phyloP scores from a whole-genome alignment of 2,888 invertebrate genomes.

The Augiades crinisus region DNA sequence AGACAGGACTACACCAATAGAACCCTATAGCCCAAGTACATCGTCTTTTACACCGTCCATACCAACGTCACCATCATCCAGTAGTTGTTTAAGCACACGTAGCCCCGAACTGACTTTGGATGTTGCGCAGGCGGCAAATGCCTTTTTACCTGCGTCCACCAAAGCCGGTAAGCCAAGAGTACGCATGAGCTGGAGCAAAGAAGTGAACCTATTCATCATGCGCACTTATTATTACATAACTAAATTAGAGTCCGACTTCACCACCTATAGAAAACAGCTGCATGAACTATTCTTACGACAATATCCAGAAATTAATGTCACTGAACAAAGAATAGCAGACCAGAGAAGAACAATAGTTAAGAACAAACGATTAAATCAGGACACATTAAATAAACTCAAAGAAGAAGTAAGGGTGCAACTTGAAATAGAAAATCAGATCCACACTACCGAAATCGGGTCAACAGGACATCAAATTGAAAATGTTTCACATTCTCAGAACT shows the following conservation, averaged over 20 bases:
- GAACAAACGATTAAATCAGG: slow-evolving; percentile 14
- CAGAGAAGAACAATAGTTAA: slow-evolving; percentile 28
- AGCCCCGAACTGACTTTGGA: slow-evolving; percentile 10
- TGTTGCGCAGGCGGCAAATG: slow-evolving; percentile 27
- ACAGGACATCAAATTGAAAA: neutral
- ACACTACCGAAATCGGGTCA: neutral
- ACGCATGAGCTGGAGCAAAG: slow-evolving; percentile 11
- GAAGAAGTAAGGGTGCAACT: neutral
- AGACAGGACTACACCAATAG: neutral
- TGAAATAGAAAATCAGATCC: neutral
- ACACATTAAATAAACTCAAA: neutral
- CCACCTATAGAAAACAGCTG: neutral
- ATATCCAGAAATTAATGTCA: slow-evolving; percentile 9
- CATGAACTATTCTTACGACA: neutral
- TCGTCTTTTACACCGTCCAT: neutral
- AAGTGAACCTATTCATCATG: slow-evolving; percentile 15
- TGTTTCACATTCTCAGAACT: slow-evolving; percentile 25
- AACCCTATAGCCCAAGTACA: neutral
- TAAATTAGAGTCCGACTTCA: slow-evolving; percentile 9
- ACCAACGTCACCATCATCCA: neutral
- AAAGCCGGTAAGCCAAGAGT: slow-evolving; percentile 25
- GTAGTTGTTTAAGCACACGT: neutral
- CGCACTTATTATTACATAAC: slow-evolving; percentile 11
- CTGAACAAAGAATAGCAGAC: slow-evolving; percentile 30
- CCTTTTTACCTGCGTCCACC: slow-evolving; percentile 29